These are phyloP conservation scores for Pandion haliaetus DNA, from an alignment of 2,113 vertebrate genomes.

Conservation along the genomic window DNA sequence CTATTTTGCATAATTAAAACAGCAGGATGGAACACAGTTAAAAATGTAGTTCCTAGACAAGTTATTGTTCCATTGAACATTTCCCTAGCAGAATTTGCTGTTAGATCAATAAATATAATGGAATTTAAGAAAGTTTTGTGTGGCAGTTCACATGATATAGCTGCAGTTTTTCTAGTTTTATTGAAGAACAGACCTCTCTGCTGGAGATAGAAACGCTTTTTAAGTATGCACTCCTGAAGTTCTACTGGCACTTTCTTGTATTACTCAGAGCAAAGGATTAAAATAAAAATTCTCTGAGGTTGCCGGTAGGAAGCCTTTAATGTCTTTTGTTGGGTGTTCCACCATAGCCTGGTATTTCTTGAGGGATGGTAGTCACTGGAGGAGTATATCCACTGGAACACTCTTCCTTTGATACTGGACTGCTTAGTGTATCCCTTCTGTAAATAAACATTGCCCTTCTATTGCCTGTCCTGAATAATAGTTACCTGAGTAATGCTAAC, in stretches of 20 bases:
- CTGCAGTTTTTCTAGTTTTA: neutral
- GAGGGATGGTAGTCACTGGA: neutral
- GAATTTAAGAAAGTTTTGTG: neutral
- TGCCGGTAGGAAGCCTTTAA: neutral
- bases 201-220: neutral
- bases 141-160: neutral
- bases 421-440: neutral
- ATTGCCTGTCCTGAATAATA: neutral
- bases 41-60: neutral
- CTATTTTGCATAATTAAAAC: slow-evolving; percentile 23
- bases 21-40: neutral
- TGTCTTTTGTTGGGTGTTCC: neutral
- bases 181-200: neutral
- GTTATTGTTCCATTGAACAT: neutral
- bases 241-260: neutral
- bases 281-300: neutral
- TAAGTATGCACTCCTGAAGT: neutral
- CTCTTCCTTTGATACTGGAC: neutral
- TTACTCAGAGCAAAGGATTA: neutral
- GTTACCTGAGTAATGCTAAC: neutral
- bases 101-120: neutral
- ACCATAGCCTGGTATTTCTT: neutral
- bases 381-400: neutral
- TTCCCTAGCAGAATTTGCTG: neutral
- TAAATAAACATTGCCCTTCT: neutral